Conservation (phyloP, 2,797 vertebrate species). For the Clarias fuscus region DNA sequence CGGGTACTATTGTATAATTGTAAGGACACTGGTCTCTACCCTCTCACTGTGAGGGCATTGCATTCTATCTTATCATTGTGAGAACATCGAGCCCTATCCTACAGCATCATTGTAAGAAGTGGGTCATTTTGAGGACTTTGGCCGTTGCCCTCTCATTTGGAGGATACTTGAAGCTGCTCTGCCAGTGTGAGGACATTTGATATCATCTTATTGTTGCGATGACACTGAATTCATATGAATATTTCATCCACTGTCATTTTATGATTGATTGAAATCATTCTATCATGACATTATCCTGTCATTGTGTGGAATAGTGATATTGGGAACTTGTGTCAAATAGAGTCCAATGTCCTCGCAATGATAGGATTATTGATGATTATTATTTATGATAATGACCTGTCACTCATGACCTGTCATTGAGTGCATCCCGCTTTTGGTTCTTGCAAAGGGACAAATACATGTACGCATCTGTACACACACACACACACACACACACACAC, state of each 20-base stretch:
- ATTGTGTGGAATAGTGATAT: neutral
- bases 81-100: neutral
- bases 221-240: neutral
- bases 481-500: slow-evolving; percentile 16
- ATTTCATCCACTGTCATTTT: too few relatives aligned
- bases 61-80: neutral
- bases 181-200: neutral
- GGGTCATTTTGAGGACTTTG: too few relatives aligned
- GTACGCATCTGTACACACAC: neutral
- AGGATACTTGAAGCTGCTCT: neutral
- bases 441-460: neutral
- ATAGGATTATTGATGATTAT: neutral
- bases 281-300: neutral
- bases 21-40: neutral
- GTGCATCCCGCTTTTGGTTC: neutral
- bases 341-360: neutral
- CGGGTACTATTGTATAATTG: neutral
- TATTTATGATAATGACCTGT: neutral
- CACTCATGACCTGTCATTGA: neutral
- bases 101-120: too few relatives aligned
- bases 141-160: neutral
- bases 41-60: neutral
- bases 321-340: neutral
- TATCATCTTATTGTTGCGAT: neutral
- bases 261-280: too few relatives aligned